A percentile compares a stretch with the other conserved stretches of the same genome.
Conservation (phyloP, 2,113 vertebrate genomes). For the Chionis minor region DNA sequence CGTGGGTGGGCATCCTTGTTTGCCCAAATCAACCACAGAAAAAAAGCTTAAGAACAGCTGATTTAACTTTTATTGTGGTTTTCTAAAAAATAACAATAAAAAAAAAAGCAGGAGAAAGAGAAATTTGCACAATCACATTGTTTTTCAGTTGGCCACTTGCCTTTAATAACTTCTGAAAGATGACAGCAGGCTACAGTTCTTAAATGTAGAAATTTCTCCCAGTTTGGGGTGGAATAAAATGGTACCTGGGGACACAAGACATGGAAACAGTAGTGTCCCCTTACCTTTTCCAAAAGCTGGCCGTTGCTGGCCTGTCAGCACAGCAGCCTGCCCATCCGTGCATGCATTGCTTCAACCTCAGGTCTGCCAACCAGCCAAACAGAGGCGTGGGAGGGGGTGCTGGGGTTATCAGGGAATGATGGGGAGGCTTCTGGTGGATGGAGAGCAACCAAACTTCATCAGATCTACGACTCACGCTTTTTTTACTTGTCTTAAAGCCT, state of each 20-base stretch:
- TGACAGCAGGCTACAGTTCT: not conserved
- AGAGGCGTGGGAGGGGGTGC: not conserved
- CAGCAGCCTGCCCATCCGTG: accelerated
- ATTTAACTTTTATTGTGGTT: not conserved
- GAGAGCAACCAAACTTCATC: not conserved
- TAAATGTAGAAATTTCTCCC: not conserved
- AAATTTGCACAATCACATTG: not conserved
- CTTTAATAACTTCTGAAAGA: slow-evolving; percentile 6
- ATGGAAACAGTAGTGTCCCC: not conserved
- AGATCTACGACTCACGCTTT: accelerated
- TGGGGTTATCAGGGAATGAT: not conserved
- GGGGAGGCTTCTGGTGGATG: not conserved
- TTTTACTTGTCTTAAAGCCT: not conserved
- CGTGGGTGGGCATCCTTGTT: slow-evolving; percentile 28
- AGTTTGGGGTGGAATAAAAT: not conserved
- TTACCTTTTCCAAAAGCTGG: not conserved
- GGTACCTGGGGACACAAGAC: not conserved
- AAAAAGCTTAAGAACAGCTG: slow-evolving; percentile 8
- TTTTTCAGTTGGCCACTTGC: not conserved
- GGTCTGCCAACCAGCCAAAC: not conserved
- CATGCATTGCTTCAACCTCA: not conserved
- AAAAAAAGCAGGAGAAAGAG: not conserved
- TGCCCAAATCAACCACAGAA: not conserved
- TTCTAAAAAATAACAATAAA: not conserved
- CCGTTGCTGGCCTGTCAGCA: not conserved